Conservation (phyloP, 2,797 vertebrate genomes). For the Gila robusta region DNA sequence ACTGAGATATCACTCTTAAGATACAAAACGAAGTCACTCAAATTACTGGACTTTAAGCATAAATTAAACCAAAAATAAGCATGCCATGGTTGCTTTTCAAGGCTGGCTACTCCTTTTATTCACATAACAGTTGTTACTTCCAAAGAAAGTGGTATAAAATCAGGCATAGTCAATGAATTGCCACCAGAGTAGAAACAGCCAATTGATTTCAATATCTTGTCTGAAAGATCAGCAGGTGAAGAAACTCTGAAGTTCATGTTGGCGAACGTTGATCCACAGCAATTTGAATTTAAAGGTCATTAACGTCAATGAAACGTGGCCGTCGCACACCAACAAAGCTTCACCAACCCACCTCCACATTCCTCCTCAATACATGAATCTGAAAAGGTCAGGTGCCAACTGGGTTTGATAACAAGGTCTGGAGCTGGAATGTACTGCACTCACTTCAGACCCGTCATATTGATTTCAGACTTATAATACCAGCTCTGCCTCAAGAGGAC, state of each 20-base stretch:
- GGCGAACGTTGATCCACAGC: neutral
- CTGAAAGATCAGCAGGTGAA: neutral
- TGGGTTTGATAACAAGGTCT: conserved; percentile 41
- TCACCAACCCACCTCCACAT: conserved; percentile 6
- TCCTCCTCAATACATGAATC: conserved; percentile 35
- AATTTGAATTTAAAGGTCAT: conserved; percentile 53
- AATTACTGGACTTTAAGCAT: neutral
- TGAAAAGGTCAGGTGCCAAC: conserved; percentile 55
- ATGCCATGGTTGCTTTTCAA: neutral
- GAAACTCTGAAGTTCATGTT: conserved; percentile 30
- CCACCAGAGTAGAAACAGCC: neutral
- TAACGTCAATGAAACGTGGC: conserved; percentile 34
- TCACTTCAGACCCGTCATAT: conserved; percentile 15
- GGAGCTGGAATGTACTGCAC: neutral
- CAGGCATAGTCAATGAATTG: neutral
- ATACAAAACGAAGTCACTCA: neutral
- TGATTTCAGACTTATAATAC: conserved; percentile 47
- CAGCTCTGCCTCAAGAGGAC: conserved; percentile 28
- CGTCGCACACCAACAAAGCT: neutral
- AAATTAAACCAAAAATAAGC: neutral
- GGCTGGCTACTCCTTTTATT: neutral
- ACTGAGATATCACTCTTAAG: neutral
- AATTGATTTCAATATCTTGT: conserved; percentile 17
- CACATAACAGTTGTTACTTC: neutral
- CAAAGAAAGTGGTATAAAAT: neutral